A percentile compares a stretch with the other conserved stretches of the same genome.
phyloP scores from a whole-genome alignment of 2,888 invertebrate genomes.

The Scaptomyza flava region DNA sequence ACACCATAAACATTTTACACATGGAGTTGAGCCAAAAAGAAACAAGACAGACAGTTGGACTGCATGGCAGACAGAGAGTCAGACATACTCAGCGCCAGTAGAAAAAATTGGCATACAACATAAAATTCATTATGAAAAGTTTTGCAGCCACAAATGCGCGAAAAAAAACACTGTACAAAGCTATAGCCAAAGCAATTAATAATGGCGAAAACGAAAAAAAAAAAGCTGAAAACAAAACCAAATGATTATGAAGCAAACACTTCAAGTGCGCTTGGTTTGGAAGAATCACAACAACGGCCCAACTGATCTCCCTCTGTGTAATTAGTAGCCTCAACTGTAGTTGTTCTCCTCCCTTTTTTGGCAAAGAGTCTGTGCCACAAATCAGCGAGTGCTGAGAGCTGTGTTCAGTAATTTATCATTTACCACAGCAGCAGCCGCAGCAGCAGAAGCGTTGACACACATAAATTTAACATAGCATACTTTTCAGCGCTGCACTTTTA shows the following conservation, averaged over 20 bases:
- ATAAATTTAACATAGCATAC: conserved; percentile 73
- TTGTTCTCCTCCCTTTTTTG: conserved; percentile 5
- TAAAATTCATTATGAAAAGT: conserved; percentile 78
- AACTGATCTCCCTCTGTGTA: conserved; percentile 26
- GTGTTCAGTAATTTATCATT: conserved; percentile 52
- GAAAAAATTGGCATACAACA: conserved; percentile 65
- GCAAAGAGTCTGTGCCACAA: conserved; percentile 52
- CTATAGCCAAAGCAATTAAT: conserved; percentile 72
- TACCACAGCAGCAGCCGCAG: conserved; percentile 38
- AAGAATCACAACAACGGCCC: conserved; percentile 1
- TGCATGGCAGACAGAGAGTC: conserved; percentile 46
- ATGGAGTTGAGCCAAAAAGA: conserved; percentile 56
- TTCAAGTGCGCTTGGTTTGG: conserved; percentile 37
- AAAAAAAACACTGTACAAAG: conserved; percentile 45
- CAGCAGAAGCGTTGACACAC: conserved; percentile 56
- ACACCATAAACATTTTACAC: conserved; percentile 67
- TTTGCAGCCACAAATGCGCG: conserved; percentile 50
- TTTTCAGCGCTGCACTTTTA: conserved; percentile 52
- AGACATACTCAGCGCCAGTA: neutral
- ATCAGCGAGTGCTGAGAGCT: conserved; percentile 56
- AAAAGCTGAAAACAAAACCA: conserved; percentile 39
- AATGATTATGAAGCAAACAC: conserved; percentile 72
- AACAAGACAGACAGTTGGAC: conserved; percentile 34
- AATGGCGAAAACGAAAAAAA: conserved; percentile 62
- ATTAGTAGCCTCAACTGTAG: conserved; percentile 54